Evolutionary conservation across 1,140 invertebrate species (phyloP), one percentile per base, ranked within the genome.

Genomic region (Drosophila truncata): DNA sequence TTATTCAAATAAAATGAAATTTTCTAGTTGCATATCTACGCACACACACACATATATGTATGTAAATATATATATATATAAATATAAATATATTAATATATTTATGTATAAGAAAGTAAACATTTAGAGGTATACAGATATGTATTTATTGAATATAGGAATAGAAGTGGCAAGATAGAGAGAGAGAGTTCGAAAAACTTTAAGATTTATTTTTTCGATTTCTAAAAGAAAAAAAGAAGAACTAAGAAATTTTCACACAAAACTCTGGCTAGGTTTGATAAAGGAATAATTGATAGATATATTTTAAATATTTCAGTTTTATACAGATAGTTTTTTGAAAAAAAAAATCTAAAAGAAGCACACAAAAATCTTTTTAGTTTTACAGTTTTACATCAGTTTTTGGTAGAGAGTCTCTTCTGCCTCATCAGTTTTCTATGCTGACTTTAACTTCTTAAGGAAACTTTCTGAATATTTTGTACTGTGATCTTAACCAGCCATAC

Each of bases 1-100:
- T 87, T 88, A 90, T 88, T 88, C 70, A 84, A 84, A 84, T 84
- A 74, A 78, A 78, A 88, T 84, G 60, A 39, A 82, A 69, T 67
- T 80, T 73, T 49, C 39, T 75, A 60, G 44, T 33, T 52, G 35
- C 64, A 78, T 58, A 61, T 59, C 83, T 87, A 86, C 85, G 63
- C 80, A 82, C 83, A 84, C 73, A 88, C 77, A 69, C 67, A 78
- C 47, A 86, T 66, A 57, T 50, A 62, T 64, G 63, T 69, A 66
- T 67, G 47, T 70, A 76, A 61, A 73, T 69, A 76, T 60, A 75
- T 60, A 67, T 18, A 66, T 70, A 59, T 54, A 75, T 10, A 41
- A n/a, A n/a, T 42, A 39, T 23, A 73, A 57, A 60, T 39, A 39
- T 78, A 62, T 47, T 33, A 61, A 82, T 62, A 64, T 70, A 61